Evolutionary conservation across 1,140 invertebrate species (phyloP), one percentile per base, ranked within the genome.

Genomic region (Meteorus sp.): DNA sequence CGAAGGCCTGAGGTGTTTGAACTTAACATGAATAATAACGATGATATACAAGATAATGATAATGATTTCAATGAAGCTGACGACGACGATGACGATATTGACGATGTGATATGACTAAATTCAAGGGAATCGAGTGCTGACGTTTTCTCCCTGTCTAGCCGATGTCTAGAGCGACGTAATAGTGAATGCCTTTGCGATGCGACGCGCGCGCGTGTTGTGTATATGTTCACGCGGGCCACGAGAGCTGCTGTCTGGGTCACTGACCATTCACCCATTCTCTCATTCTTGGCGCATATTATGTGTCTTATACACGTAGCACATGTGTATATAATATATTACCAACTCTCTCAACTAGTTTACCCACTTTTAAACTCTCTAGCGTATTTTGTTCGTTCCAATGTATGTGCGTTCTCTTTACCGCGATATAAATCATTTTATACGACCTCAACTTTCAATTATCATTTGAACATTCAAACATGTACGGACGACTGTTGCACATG

Each of bases 141-240:
- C 64, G 64, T 66, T 63, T n/a, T 69, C 54, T 65, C 60, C 59
- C 67, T 65, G 71, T 74, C 72, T 74, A 73, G 73, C 61, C 70
- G 58, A 45, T 62, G 73, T 75, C 73, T 75, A 74, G 70, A 70
- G 71, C n/a, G n/a, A n/a, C 66, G 67, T 68, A 71, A 74, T 74
- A 72, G 62, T 60, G 61, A 73, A 68, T 74, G 68, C 62, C 70
- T 67, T 53, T 61, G n/a, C n/a, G n/a, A n/a, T n/a, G n/a, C n/a
- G n/a, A n/a, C n/a, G n/a, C n/a, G n/a, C n/a, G n/a, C n/a, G n/a
- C n/a, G n/a, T n/a, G n/a, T n/a, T n/a, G n/a, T n/a, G n/a, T n/a
- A n/a, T n/a, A n/a, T 63, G 65, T 63, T 65, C 54, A 66, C 64
- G 67, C 62, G 63, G 63, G 60, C 61, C 53, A n/a, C n/a, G n/a